Percentiles rank a stretch among this genome's conserved stretches.
Evolutionary conservation across 2,797 vertebrate species (phyloP).

Genomic region (Pogonophryne albipinna): DNA sequence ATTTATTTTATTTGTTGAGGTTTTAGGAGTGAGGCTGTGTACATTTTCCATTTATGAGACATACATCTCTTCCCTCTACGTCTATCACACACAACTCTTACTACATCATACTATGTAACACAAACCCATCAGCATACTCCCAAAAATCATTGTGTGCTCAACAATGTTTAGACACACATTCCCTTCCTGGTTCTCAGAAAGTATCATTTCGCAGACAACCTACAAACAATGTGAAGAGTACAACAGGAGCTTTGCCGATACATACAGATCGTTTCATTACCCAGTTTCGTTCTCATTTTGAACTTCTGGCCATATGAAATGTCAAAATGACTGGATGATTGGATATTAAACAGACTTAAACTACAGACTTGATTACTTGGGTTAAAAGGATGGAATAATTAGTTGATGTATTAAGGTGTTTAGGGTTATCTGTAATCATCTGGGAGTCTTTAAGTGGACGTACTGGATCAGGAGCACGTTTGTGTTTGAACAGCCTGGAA

Average conservation of each 20-base stretch:
- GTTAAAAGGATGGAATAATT: constrained; percentile 46
- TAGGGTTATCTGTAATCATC: constrained; percentile 53
- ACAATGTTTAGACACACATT: constrained; percentile 14
- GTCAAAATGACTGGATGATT: constrained; percentile 53
- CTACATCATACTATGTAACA: neutral
- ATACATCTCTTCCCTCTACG: constrained; percentile 23
- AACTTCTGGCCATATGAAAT: constrained; percentile 43
- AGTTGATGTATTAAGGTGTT: constrained; percentile 40
- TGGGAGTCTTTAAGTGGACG: constrained; percentile 40
- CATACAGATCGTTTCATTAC: constrained; percentile 16
- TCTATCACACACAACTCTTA: too few relatives aligned
- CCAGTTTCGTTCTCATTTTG: constrained; percentile 29
- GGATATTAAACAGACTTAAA: constrained; percentile 46
- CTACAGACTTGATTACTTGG: constrained; percentile 21
- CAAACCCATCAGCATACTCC: constrained; percentile 12
- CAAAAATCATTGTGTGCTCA: constrained; percentile 48
- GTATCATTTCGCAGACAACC: constrained; percentile 38
- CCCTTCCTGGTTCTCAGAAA: constrained; percentile 8
- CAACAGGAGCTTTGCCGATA: constrained; percentile 25
- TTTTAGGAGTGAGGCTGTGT: constrained; percentile 69
- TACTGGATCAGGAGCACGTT: constrained; percentile 28
- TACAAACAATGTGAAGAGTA: constrained; percentile 11
- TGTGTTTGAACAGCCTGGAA: constrained; percentile 39
- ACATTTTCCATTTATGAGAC: constrained; percentile 68
- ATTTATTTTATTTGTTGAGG: constrained; percentile 82